Evolutionary conservation across 2,797 vertebrate genomes (phyloP), one percentile per base, ranked within the genome.

Genomic region (Oreonectes daqikongensis): DNA sequence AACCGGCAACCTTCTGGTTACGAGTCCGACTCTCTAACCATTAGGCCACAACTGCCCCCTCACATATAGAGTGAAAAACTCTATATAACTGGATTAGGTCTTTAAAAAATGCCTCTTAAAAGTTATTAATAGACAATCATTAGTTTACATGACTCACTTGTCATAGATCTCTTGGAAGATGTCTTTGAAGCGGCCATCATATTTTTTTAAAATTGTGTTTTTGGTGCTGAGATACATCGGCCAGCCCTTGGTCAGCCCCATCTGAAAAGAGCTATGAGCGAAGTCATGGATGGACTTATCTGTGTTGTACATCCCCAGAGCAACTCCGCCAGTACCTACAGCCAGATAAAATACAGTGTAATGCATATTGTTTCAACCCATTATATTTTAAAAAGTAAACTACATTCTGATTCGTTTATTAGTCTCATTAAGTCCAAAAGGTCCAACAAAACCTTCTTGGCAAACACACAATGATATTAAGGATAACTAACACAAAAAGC

Each of bases 141-240:
- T 14, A 2, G 15, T 44, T 44, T 44, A 42, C 12, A 42, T 28
- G 55, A 15, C 85, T 89, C 91, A 99, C 97, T 94, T 97, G 74
- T 99, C 95, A 81, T 99, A 99, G 86, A 99, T 99, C 10, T 98
- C 96, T 87, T 99, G 96, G 90, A 99, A 99, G 84, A 99, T 96
- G 87, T 99, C 97, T 84, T 98, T 99, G 88, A 98, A 99, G 80
- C 96, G 95, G 0, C 97, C 97, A 55, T 99, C 97, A 0, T 99
- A 99, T 90, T 91, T 95, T 92, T 99, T 99, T 85, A 99, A 93
- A 87, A 99, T 99, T 70, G 98, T 99, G 90, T 99, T 99, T 86
- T 99, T 99, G 84, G 98, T 99, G 92, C 98, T 99, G 90, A 99
- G 94, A 87, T 99, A 99, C 40, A 99, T 90, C 0, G 96, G 94